These are phyloP conservation scores for Corvus moneduloides DNA, from an alignment of 2,113 vertebrate genomes.

Conservation along the genomic window DNA sequence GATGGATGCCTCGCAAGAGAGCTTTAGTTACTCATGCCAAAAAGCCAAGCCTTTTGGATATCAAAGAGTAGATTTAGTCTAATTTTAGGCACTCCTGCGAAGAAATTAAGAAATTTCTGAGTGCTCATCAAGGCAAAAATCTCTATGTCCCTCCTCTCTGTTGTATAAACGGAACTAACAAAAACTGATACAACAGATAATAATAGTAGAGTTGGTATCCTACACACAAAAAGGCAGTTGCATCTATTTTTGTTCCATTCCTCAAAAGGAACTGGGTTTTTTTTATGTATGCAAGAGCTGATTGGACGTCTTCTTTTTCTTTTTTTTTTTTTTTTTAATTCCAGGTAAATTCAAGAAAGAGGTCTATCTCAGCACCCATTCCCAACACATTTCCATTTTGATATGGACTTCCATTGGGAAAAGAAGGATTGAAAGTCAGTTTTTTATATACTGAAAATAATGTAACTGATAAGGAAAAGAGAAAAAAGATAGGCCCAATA, in stretches of 20 bases:
- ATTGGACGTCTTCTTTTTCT: not conserved
- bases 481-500: not conserved
- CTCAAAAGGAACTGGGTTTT: not conserved
- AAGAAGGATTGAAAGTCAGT: not conserved
- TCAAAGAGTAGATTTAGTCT: not conserved
- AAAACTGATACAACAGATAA: not conserved
- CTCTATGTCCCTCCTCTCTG: not conserved
- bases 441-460: not conserved
- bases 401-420: not conserved
- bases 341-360: not conserved
- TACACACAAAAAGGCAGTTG: not conserved
- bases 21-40: not conserved
- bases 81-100: not conserved
- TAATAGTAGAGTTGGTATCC: not conserved
- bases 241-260: not conserved
- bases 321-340: not conserved
- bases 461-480: not conserved
- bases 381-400: not conserved
- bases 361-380: not conserved
- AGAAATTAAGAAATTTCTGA: not conserved
- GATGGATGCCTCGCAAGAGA: not conserved
- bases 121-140: not conserved
- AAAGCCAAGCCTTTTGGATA: not conserved
- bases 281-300: not conserved
- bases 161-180: not conserved